Base-by-base conservation (phyloP, 2,113 vertebrate species). In the Brienomyrus brachyistius region DNA sequence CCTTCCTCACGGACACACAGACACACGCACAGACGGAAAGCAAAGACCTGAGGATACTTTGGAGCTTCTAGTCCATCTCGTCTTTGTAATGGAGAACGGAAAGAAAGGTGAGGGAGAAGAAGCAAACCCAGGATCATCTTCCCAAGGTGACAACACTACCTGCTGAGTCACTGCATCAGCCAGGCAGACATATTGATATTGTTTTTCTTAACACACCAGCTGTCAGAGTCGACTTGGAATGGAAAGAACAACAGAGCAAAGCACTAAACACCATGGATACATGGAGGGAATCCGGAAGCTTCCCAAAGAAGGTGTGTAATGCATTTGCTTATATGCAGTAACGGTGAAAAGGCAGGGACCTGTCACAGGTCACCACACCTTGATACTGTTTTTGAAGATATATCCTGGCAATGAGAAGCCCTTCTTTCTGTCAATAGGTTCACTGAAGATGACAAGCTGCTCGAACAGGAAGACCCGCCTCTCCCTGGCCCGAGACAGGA, bases 381-480 rank as follows among this genome's bases (percentile, higher is more conserved):
- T 98, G 90, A 98, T 97, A 92, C 97, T 98, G 96, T 90, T 97
- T 93, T 98, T 98, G 93, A 97, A 98, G 90, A 96, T 95, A 88
- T 97, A 98, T 52, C 96, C 97, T 23, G 97, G 96, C 85, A 97
- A 92, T 0, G 96, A 93, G 91, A 97, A 97, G 19, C 96, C 96
- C 93, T 97, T 97, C 92, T 97, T 97, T 91, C 95, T 96, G 93
- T 98, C 97, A 45, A 98, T 95, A 23, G 97, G 96, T 92, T 98
- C 98, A 0, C 98, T 98, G 93, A 98, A 97, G 94, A 98, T 98
- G 91, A 98, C 91, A 23, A 98, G 95, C 95, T 98, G 98, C 94
- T 98, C 98, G 91, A 98, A 98, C 90, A 98, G 96, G 93, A 98
- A 98, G 94, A 98, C 94, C 0, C 97, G 96, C 77, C 97, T 96